Evolutionary conservation across 2,888 invertebrate genomes (phyloP).

Genomic region (Philonicus albiceps): DNA sequence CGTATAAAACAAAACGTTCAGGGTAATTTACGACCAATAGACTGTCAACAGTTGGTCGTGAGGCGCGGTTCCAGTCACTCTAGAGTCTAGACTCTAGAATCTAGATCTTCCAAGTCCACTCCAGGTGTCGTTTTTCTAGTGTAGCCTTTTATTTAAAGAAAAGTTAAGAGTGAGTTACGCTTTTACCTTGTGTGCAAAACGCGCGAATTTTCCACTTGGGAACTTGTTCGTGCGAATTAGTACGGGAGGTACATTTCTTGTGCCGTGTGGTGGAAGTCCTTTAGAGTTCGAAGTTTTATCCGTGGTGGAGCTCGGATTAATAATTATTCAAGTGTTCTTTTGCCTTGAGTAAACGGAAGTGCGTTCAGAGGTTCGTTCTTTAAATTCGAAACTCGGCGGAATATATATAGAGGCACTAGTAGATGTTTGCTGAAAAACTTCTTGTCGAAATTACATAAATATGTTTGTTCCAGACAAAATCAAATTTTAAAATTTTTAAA

Average conservation of each 20-base stretch:
- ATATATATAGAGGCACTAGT: neutral
- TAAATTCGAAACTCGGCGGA: neutral
- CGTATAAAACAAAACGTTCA: conserved; percentile 42
- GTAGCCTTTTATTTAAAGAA: neutral
- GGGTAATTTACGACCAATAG: conserved; percentile 40
- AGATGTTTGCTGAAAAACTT: neutral
- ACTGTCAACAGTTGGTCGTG: conserved; percentile 47
- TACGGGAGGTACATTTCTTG: neutral
- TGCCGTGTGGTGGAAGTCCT: neutral
- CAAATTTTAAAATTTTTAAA: neutral
- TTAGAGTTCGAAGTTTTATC: neutral
- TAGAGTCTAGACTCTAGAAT: no score
- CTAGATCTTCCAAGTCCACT: neutral
- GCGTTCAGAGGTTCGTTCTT: neutral
- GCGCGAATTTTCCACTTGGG: neutral
- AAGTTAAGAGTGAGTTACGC: neutral
- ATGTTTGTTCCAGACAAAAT: neutral
- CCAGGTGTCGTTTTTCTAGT: neutral
- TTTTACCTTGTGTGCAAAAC: neutral
- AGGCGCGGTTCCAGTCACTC: neutral
- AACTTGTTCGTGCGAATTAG: neutral
- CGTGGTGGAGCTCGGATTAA: neutral
- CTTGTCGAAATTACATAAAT: neutral
- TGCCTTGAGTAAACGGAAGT: neutral
- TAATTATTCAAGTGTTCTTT: neutral